phyloP scores from a whole-genome alignment of 2,113 vertebrate species.

The Oreochromis spilurus region DNA sequence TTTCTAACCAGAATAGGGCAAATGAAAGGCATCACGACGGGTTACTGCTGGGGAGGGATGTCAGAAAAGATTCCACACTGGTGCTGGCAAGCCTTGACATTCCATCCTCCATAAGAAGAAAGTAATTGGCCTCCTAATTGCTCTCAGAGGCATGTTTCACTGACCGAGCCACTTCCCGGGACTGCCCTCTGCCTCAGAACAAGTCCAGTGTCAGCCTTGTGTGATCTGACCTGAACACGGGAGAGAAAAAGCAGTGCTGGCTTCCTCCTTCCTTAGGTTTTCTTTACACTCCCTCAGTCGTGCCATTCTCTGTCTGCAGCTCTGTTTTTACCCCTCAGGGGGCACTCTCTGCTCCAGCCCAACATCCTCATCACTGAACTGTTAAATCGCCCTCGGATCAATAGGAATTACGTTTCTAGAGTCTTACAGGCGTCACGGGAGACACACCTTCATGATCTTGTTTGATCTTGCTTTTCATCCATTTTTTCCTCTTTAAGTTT shows the following conservation, averaged over 20 bases:
- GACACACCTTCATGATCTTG: background rate
- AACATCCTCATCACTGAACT: conserved; percentile 15
- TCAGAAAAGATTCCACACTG: conserved; percentile 13
- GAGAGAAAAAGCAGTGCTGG: background rate
- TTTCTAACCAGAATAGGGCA: background rate
- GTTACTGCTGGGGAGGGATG: conserved; percentile 18
- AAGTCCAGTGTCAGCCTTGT: conserved; percentile 15
- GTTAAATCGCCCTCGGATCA: conserved; percentile 39
- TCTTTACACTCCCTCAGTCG: background rate
- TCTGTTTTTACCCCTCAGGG: conserved; percentile 23
- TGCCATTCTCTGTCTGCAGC: background rate
- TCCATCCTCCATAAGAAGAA: conserved; percentile 19
- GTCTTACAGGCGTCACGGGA: conserved; percentile 18
- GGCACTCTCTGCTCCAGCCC: conserved; percentile 1
- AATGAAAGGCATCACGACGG: background rate
- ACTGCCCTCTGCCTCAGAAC: conserved; percentile 5
- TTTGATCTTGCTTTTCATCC: background rate
- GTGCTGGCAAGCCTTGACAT: conserved; percentile 31
- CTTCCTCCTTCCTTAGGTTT: background rate
- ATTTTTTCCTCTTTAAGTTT: background rate
- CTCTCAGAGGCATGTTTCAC: conserved; percentile 37
- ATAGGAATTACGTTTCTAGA: conserved; percentile 37
- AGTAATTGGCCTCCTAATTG: conserved; percentile 62
- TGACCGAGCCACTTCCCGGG: background rate
- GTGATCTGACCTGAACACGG: conserved; percentile 18